Evolutionary conservation across 2,888 invertebrate genomes (phyloP).

Genomic region (Limnephilus rhombicus): DNA sequence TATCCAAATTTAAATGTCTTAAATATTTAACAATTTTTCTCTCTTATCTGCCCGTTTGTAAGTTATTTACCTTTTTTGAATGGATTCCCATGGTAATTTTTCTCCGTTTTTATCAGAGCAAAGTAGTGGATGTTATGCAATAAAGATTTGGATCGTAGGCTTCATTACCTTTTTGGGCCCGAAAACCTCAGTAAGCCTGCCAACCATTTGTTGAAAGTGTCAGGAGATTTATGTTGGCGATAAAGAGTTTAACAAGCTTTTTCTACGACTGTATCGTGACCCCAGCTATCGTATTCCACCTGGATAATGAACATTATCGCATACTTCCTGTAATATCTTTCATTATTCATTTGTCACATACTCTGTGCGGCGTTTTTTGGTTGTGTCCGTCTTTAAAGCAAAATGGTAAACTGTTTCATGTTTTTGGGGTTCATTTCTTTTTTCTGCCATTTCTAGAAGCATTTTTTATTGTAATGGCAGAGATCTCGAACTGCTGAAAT

Average conservation of each 20-base stretch:
- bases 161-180: constrained; percentile 45
- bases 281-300: constrained; percentile 24
- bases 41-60: not conserved
- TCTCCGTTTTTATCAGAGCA: constrained; percentile 22
- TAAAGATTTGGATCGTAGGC: constrained; percentile 38
- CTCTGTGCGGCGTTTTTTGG: not conserved
- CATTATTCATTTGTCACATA: constrained; percentile 16
- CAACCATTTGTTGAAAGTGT: constrained; percentile 60
- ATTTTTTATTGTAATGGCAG: not conserved
- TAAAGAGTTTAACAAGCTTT: constrained; percentile 59
- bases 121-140: constrained; percentile 23
- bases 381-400: not conserved
- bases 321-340: constrained; percentile 2
- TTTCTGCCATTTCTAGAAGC: not conserved
- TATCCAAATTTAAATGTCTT: not conserved
- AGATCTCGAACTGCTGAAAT: not conserved
- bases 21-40: not conserved
- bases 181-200: constrained; percentile 44
- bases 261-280: constrained; percentile 53
- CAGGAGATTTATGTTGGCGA: constrained; percentile 59
- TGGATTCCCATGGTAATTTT: constrained; percentile 10
- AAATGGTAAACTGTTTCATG: not conserved
- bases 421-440: not conserved
- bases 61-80: not conserved
- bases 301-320: constrained; percentile 44